phyloP scores from a whole-genome alignment of 2,888 invertebrate species.

The Abrostola triplasia region DNA sequence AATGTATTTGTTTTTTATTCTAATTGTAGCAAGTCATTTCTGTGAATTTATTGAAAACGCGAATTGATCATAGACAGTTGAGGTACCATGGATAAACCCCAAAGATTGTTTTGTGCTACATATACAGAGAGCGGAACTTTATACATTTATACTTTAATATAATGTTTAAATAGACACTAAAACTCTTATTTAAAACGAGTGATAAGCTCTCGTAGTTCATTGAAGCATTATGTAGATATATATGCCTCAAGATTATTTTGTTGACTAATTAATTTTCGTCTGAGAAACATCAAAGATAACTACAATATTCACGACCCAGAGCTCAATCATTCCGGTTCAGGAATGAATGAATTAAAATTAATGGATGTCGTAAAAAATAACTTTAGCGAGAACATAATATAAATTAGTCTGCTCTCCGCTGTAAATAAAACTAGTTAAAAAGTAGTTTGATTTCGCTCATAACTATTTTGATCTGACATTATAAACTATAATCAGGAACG shows the following conservation, averaged over 20 bases:
- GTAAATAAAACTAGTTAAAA: slow-evolving; percentile 57
- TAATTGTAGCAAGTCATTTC: not conserved
- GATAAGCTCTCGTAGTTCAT: slow-evolving; percentile 56
- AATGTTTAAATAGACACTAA: slow-evolving; percentile 44
- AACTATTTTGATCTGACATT: slow-evolving; percentile 74
- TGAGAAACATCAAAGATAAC: slow-evolving; percentile 16
- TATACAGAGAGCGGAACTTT: slow-evolving; percentile 51
- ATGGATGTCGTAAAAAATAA: slow-evolving; percentile 17
- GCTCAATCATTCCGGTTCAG: slow-evolving; percentile 18
- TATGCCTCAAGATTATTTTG: slow-evolving; percentile 23
- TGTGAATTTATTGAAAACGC: slow-evolving; percentile 23
- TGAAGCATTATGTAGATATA: slow-evolving; percentile 21
- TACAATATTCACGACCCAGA: slow-evolving; percentile 6
- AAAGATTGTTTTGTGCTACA: slow-evolving; percentile 38
- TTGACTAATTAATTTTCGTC: not conserved
- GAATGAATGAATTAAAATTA: slow-evolving; percentile 7
- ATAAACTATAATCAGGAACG: slow-evolving; percentile 77
- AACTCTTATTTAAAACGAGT: slow-evolving; percentile 50
- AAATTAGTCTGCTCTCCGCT: slow-evolving; percentile 58
- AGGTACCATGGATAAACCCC: slow-evolving; percentile 1
- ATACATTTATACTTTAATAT: slow-evolving; percentile 43
- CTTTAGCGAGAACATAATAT: slow-evolving; percentile 45
- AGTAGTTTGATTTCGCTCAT: slow-evolving; percentile 58
- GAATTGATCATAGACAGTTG: not conserved
- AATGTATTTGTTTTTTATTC: too few relatives aligned